phyloP scores from a whole-genome alignment of 2,113 vertebrate species.

The Salvelinus alpinus region DNA sequence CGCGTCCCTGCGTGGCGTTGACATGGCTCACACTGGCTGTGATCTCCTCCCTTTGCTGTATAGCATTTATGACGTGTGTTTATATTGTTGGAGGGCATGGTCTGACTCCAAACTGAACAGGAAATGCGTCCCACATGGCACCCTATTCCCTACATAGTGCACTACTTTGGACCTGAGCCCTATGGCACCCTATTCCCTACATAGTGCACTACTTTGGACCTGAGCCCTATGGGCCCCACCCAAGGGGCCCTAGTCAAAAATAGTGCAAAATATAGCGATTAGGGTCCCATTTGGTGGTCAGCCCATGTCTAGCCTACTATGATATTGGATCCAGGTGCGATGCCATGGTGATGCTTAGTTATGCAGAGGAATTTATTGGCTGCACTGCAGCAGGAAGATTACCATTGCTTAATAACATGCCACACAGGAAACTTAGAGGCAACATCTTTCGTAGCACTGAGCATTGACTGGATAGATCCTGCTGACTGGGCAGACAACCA shows the following conservation, averaged over 20 bases:
- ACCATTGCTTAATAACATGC: slow-evolving; percentile 76
- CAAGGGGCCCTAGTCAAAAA: neutral
- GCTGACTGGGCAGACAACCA: slow-evolving; percentile 48
- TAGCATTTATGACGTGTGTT: slow-evolving; percentile 12
- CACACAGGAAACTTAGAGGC: slow-evolving; percentile 67
- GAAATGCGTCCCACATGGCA: neutral
- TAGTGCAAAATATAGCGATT: too few species aligned
- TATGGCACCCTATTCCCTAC: neutral
- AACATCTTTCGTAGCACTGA: slow-evolving; percentile 61
- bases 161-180: too few species aligned
- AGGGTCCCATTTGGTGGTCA: too few species aligned
- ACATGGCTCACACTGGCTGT: slow-evolving; percentile 32
- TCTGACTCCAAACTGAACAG: slow-evolving; percentile 15
- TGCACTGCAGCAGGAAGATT: slow-evolving; percentile 73
- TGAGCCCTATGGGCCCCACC: neutral
- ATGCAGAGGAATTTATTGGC: slow-evolving; percentile 72
- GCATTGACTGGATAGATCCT: slow-evolving; percentile 64
- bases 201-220: too few species aligned
- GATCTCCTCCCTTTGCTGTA: slow-evolving; percentile 22
- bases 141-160: too few species aligned
- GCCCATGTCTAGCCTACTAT: slow-evolving; percentile 11
- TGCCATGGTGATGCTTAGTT: slow-evolving; percentile 69
- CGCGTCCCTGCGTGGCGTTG: slow-evolving; percentile 31
- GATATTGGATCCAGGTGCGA: slow-evolving; percentile 68
- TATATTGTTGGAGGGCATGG: slow-evolving; percentile 7